Evolutionary conservation across 2,113 vertebrate genomes (phyloP).

Genomic region (Hippocampus guttulatus): DNA sequence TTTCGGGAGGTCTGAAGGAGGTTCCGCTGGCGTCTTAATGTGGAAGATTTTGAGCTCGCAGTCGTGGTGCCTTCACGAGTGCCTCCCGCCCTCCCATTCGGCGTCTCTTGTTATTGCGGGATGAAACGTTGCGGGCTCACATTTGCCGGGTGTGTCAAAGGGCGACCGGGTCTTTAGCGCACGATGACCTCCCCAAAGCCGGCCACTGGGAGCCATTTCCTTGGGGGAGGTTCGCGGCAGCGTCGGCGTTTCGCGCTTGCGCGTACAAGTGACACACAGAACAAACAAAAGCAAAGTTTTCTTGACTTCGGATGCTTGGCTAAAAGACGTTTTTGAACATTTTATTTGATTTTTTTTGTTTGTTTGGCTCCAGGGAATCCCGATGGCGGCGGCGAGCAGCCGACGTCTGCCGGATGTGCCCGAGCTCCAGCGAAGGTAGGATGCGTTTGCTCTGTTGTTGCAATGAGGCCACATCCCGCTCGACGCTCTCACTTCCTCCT

Average conservation of each 20-base stretch:
- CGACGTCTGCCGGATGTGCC: conserved; percentile 17
- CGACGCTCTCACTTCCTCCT: conserved; percentile 85
- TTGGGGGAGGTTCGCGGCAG: conserved; percentile 5
- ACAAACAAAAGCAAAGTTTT: neutral
- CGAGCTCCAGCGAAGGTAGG: conserved; percentile 47
- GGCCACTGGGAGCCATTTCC: conserved; percentile 29
- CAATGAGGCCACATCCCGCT: conserved; percentile 82
- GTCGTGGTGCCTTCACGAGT: neutral
- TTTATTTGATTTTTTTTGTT: neutral
- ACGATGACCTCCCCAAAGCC: neutral
- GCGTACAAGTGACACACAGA: conserved; percentile 18
- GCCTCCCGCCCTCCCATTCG: too few species aligned
- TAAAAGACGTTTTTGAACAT: neutral
- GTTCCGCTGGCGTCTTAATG: conserved; percentile 17
- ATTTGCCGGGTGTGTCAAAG: conserved; percentile 17
- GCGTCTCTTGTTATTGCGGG: too few species aligned
- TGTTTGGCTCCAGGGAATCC: neutral
- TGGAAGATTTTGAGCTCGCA: conserved; percentile 3
- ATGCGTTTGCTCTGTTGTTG: conserved; percentile 84
- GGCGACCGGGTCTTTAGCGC: neutral
- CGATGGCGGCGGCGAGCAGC: neutral
- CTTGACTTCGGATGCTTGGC: neutral
- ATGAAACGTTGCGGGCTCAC: neutral
- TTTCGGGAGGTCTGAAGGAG: conserved; percentile 6
- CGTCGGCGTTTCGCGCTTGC: neutral